Evolutionary conservation across 2,888 invertebrate species (phyloP).

Genomic region (Elmis aenea): DNA sequence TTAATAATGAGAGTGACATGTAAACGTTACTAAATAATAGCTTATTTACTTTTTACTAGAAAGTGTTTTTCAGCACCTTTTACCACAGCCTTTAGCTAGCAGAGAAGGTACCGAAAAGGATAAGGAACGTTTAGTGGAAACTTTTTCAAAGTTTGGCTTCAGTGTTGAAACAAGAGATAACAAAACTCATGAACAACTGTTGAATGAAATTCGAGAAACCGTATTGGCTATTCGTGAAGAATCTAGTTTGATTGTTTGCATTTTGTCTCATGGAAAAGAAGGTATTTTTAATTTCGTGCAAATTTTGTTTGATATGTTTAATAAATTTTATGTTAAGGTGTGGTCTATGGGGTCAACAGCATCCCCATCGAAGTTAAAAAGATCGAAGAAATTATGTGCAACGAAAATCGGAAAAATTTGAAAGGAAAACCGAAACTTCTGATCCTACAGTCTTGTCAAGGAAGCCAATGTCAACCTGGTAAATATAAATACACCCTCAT

Average conservation of each 20-base stretch:
- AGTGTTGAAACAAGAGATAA: slow-evolving; percentile 32
- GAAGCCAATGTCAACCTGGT: slow-evolving; percentile 36
- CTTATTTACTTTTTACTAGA: no score
- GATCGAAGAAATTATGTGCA: slow-evolving; percentile 46
- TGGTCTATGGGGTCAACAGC: slow-evolving; percentile 50
- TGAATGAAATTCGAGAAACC: slow-evolving; percentile 27
- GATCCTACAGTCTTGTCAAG: slow-evolving; percentile 57
- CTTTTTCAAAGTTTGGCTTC: slow-evolving; percentile 44
- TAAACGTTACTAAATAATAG: no score
- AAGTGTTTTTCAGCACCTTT: slow-evolving; percentile 33
- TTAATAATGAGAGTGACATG: no score
- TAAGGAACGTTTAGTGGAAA: slow-evolving; percentile 32
- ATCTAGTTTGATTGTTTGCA: slow-evolving; percentile 45
- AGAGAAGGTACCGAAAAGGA: slow-evolving; percentile 46
- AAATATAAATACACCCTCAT: slow-evolving; percentile 8
- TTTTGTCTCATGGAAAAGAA: slow-evolving; percentile 46
- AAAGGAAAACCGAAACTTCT: slow-evolving; percentile 52
- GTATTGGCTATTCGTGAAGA: slow-evolving; percentile 32
- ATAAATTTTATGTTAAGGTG: slow-evolving; percentile 35
- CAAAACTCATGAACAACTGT: slow-evolving; percentile 34
- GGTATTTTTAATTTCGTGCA: slow-evolving; percentile 28
- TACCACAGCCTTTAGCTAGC: slow-evolving; percentile 25
- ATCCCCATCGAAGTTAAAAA: slow-evolving; percentile 45
- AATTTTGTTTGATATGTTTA: not conserved
- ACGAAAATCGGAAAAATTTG: slow-evolving; percentile 35